Conservation (phyloP, 2,113 vertebrate species). For the Barnardius zonarius region DNA sequence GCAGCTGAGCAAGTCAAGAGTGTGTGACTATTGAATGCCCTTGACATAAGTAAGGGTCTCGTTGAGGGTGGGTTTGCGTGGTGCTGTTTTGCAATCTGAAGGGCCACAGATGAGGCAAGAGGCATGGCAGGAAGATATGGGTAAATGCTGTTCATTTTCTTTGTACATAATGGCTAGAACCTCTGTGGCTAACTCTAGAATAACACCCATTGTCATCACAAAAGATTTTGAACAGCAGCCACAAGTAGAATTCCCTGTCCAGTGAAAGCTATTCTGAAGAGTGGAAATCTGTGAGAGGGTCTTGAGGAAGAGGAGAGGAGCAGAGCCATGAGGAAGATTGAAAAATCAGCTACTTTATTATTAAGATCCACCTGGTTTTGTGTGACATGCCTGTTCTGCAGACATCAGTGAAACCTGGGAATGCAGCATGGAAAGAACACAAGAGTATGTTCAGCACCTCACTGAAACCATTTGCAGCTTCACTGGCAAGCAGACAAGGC, state of each 20-base stretch:
- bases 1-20: neutral
- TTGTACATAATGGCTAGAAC: neutral
- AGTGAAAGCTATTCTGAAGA: neutral
- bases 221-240: neutral
- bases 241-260: neutral
- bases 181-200: neutral
- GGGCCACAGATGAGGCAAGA: neutral
- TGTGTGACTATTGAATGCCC: neutral
- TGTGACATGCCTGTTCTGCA: neutral
- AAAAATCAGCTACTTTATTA: neutral
- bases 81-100: neutral
- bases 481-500: neutral
- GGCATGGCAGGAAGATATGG: rapidly evolving
- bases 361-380: neutral
- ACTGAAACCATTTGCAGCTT: neutral
- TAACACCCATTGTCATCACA: neutral
- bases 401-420: neutral
- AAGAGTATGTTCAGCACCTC: neutral
- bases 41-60: neutral
- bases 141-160: neutral
- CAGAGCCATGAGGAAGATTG: neutral
- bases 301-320: neutral
- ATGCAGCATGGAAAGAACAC: neutral
- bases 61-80: neutral
- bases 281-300: neutral